Base-by-base conservation (phyloP, 2,797 vertebrate genomes). In the Onychomys leucogaster region DNA sequence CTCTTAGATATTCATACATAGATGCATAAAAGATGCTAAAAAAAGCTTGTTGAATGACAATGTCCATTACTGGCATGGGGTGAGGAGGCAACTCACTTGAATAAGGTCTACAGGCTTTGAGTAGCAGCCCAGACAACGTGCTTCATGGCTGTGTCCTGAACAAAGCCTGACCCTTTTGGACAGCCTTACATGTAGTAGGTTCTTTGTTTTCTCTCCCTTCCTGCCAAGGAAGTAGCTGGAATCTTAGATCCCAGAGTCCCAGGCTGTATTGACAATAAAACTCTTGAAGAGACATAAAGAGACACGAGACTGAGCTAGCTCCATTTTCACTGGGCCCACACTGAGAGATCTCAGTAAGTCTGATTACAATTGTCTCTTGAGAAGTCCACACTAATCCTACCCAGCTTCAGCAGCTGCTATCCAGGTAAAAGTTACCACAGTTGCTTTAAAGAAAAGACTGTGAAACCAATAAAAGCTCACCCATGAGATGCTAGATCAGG, bases 391-490 rank as follows among this genome's bases (percentile, higher is more conserved):
- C 55, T 41, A 14, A 27, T 59, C 12, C n/a, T 82, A 27, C 34
- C 21, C 1, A 25, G 19, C 11, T 5, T 57, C 34, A 80, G 52
- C 52, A n/a, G 34, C 55, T 21, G 5, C 77, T 80, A 4, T 55
- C 10, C 17, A 21, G 49, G 34, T 57, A 34, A 37, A 21, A 37
- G 52, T 57, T 57, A 80, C 37, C 29, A 8, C 5, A 27, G 75
- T 61, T 27, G 80, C 67, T 57, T 96, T 75, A 73, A 89, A 93
- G 87, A 96, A 77, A 89, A 77, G 84, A 90, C 12, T 43, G 67
- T 29, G 59, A 83, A 49, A 57, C 14, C 46, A 41, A 32, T 29
- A 69, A 46, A 46, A 37, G 0, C 84, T 73, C 3, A 63, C 6
- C 19, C 32, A 12, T 32, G 46, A 89, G 32, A 92, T 52, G 21